A percentile compares a stretch with the other conserved stretches of the same genome.
Conservation (phyloP, 2,113 vertebrate species). For the Tachuris rubrigastra region DNA sequence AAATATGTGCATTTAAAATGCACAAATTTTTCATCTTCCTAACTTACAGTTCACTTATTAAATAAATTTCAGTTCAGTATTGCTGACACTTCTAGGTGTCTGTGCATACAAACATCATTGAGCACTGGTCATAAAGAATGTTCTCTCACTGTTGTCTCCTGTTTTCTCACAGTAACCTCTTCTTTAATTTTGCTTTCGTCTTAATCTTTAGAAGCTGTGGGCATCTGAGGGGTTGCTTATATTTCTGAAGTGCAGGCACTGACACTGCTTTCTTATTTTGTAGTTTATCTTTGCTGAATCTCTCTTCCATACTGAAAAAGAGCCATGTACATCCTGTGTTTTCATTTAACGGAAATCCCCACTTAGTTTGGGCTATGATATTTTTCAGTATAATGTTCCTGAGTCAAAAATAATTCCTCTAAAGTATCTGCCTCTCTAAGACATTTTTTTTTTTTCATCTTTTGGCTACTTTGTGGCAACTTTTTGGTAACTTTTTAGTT, state of each 20-base stretch:
- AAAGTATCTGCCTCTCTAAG: background rate
- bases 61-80: background rate
- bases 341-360: background rate
- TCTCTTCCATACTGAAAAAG: background rate
- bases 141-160: background rate
- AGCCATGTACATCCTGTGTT: accelerated
- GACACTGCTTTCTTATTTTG: background rate
- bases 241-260: background rate
- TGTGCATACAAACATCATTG: background rate
- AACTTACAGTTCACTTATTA: background rate
- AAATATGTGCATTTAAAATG: background rate
- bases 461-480: background rate
- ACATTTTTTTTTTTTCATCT: background rate
- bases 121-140: background rate
- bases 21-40: background rate
- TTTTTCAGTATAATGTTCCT: background rate
- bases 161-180: background rate
- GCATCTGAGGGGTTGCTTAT: background rate
- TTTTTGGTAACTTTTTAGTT: background rate
- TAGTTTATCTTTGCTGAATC: background rate
- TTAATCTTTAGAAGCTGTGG: background rate
- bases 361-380: background rate
- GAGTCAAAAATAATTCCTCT: background rate
- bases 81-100: background rate
- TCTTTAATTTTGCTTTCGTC: background rate